Percentiles rank a stretch among this genome's conserved stretches.
These are phyloP conservation scores for Trichogramma evanescens DNA, from an alignment of 2,888 invertebrate genomes.

Conservation along the genomic window DNA sequence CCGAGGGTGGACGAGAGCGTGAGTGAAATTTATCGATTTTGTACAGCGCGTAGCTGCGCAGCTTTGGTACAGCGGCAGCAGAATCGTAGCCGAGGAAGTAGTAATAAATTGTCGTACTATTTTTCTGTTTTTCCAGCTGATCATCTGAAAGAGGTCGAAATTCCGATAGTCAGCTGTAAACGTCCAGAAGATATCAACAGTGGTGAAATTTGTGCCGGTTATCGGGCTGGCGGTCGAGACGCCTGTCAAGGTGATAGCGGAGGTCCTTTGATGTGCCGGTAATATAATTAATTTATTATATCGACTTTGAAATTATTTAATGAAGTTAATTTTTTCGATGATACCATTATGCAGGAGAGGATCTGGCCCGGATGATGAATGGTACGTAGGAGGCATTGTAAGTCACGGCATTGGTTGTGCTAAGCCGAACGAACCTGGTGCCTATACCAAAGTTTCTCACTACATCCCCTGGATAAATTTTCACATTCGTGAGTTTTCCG, in stretches of 20 bases:
- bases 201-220: conserved; percentile 72
- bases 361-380: conserved; percentile 58
- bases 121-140: conserved; percentile 56
- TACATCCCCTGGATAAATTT: conserved; percentile 68
- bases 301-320: not conserved
- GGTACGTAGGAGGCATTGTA: conserved; percentile 78
- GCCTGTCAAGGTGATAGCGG: conserved; percentile 83
- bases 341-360: conserved; percentile 46
- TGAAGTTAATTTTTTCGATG: not conserved
- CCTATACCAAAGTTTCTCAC: conserved; percentile 70
- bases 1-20: conserved; percentile 75
- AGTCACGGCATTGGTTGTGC: conserved; percentile 85
- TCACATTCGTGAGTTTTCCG: conserved; percentile 46
- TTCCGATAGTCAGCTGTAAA: conserved; percentile 68
- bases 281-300: not conserved
- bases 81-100: not conserved
- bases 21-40: conserved; percentile 41
- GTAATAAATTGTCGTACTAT: not conserved
- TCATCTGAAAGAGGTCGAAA: conserved; percentile 69
- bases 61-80: not conserved
- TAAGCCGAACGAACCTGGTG: conserved; percentile 71
- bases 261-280: conserved; percentile 72
- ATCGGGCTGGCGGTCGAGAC: conserved; percentile 68
- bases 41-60: no score
- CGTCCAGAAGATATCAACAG: conserved; percentile 59